Evolutionary conservation across 2,797 vertebrate genomes (phyloP).

Genomic region (Falco naumanni): DNA sequence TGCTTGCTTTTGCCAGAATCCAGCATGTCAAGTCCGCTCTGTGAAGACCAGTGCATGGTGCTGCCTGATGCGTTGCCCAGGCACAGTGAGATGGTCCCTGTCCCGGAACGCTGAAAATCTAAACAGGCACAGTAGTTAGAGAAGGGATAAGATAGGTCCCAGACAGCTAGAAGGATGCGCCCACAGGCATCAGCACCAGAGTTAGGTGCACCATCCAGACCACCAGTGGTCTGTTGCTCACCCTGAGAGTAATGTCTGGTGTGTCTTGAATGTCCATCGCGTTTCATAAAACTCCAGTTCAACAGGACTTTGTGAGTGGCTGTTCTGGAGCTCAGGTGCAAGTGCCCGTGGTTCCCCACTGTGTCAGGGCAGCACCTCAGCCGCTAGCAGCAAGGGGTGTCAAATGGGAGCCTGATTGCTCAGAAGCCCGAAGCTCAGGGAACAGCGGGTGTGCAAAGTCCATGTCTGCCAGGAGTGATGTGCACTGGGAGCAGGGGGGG

Average conservation of each 20-base stretch:
- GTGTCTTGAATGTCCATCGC: neutral
- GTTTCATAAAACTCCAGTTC: neutral
- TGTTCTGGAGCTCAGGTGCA: neutral
- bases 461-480: neutral
- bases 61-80: neutral
- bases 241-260: neutral
- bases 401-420: neutral
- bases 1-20: neutral
- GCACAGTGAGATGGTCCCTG: neutral
- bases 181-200: neutral
- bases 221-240: neutral
- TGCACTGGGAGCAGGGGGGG: neutral
- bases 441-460: neutral
- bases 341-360: rapidly evolving
- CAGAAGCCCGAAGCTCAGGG: neutral
- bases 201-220: neutral
- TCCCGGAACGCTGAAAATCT: neutral
- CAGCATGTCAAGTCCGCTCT: neutral
- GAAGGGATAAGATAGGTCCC: neutral
- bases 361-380: neutral
- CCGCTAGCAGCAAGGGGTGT: rapidly evolving
- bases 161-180: neutral
- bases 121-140: neutral
- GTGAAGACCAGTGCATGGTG: neutral
- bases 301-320: neutral